Conservation (phyloP, 1,140 invertebrate genomes). For the Lepidostoma basale region DNA sequence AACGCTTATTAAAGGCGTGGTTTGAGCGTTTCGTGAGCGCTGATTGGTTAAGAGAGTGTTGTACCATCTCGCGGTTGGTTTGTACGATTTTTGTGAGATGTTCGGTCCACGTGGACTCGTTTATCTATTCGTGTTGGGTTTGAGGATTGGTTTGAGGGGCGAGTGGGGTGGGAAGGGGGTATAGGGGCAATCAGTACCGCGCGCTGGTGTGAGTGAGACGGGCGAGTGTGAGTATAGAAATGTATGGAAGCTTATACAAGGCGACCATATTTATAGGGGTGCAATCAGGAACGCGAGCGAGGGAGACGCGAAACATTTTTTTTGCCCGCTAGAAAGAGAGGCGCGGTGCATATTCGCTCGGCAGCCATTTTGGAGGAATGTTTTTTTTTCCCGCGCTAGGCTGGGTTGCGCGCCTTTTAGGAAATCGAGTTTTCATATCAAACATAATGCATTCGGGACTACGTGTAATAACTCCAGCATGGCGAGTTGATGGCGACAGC, state of each 20-base stretch:
- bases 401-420: conserved; percentile 21
- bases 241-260: conserved; percentile 47
- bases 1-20: conserved; percentile 64
- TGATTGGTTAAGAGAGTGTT: conserved; percentile 49
- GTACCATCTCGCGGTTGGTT: conserved; percentile 50
- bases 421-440: conserved; percentile 30
- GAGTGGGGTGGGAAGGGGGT: conserved; percentile 49
- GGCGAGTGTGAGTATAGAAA: conserved; percentile 22
- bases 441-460: conserved; percentile 13
- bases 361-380: conserved; percentile 63
- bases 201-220: conserved; percentile 27
- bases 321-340: conserved; percentile 46
- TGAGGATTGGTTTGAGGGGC: conserved; percentile 47
- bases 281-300: conserved; percentile 61
- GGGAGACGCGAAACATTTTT: conserved; percentile 45
- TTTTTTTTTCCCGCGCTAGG: conserved; percentile 57
- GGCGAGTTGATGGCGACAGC: not conserved
- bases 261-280: conserved; percentile 65
- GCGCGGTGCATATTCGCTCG: conserved; percentile 52
- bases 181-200: conserved; percentile 64
- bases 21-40: conserved; percentile 52
- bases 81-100: conserved; percentile 60
- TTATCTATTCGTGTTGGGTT: conserved; percentile 60
- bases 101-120: conserved; percentile 62
- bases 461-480: conserved; percentile 4